Percentiles rank a stretch among this genome's conserved stretches.
Evolutionary conservation across 2,113 vertebrate species (phyloP).

Genomic region (Podarcis raffonei): DNA sequence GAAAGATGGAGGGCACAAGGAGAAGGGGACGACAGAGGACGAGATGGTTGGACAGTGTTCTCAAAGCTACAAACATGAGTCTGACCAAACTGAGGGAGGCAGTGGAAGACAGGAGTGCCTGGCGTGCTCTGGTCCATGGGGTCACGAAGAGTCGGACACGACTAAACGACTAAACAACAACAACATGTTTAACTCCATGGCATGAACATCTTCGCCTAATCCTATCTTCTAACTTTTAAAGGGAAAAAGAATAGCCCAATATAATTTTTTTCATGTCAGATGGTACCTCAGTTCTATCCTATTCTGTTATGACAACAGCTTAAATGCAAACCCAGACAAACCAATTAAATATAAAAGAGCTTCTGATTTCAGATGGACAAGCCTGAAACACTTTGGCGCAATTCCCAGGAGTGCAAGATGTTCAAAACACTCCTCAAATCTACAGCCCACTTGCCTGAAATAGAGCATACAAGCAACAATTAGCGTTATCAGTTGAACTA

Average conservation of each 20-base stretch:
- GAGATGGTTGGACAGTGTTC: too few species aligned
- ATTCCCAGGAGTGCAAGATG: conserved; percentile 18
- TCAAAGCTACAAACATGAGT: too few species aligned
- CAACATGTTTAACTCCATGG: not conserved
- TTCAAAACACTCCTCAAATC: conserved; percentile 16
- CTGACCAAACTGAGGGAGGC: too few species aligned
- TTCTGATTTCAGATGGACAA: conserved; percentile 12
- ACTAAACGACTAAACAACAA: too few species aligned
- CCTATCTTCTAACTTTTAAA: not conserved
- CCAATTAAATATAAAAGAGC: conserved; percentile 11
- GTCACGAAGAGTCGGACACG: too few species aligned
- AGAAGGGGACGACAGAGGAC: too few species aligned
- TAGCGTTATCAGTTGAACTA: conserved; percentile 20
- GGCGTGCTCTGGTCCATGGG: too few species aligned
- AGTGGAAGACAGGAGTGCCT: too few species aligned
- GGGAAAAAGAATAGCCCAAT: not conserved
- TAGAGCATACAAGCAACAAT: conserved; percentile 25
- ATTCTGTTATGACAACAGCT: not conserved
- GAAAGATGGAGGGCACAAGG: too few species aligned
- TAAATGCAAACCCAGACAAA: not conserved
- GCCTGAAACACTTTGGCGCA: not conserved
- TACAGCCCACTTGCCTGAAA: conserved; percentile 12
- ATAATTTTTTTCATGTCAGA: not conserved
- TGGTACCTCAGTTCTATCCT: not conserved
- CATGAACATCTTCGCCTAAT: not conserved